Conservation (phyloP, 2,888 invertebrate genomes). For the Philhelius pedissequus region DNA sequence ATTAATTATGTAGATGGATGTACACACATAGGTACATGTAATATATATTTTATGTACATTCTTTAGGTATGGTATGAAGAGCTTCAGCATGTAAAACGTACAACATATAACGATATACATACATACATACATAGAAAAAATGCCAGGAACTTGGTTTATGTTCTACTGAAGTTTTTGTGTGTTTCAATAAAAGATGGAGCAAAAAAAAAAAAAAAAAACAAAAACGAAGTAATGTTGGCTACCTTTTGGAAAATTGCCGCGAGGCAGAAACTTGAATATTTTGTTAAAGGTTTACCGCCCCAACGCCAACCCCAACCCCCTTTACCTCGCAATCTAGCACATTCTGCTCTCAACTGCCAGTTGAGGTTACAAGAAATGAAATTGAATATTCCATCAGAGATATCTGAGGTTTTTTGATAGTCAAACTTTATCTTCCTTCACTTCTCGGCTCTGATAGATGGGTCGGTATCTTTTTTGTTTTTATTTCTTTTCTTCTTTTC, state of each 20-base stretch:
- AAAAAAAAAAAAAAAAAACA: not conserved
- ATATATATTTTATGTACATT: not conserved
- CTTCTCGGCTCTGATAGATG: not conserved
- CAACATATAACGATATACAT: slow-evolving; percentile 15
- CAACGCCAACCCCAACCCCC: not conserved
- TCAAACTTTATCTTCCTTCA: slow-evolving; percentile 20
- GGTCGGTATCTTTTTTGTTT: not conserved
- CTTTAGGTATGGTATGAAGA: not conserved
- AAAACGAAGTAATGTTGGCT: slow-evolving; percentile 35
- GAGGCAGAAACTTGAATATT: slow-evolving; percentile 41
- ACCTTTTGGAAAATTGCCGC: slow-evolving; percentile 45
- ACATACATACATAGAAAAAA: slow-evolving; percentile 10
- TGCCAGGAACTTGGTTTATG: slow-evolving; percentile 27
- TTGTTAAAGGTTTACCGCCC: slow-evolving; percentile 21
- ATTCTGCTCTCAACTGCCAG: slow-evolving; percentile 19
- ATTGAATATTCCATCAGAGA: slow-evolving; percentile 54
- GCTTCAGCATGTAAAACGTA: slow-evolving; percentile 20
- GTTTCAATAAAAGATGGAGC: slow-evolving; percentile 50
- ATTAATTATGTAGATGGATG: slow-evolving; percentile 41
- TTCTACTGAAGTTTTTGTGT: slow-evolving; percentile 39
- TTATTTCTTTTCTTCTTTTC: not conserved
- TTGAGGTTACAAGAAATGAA: slow-evolving; percentile 47
- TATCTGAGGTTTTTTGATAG: slow-evolving; percentile 35
- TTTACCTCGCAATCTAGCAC: not conserved
- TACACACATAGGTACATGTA: not conserved